phyloP scores from a whole-genome alignment of 2,113 vertebrate genomes.

The Colossoma macropomum region DNA sequence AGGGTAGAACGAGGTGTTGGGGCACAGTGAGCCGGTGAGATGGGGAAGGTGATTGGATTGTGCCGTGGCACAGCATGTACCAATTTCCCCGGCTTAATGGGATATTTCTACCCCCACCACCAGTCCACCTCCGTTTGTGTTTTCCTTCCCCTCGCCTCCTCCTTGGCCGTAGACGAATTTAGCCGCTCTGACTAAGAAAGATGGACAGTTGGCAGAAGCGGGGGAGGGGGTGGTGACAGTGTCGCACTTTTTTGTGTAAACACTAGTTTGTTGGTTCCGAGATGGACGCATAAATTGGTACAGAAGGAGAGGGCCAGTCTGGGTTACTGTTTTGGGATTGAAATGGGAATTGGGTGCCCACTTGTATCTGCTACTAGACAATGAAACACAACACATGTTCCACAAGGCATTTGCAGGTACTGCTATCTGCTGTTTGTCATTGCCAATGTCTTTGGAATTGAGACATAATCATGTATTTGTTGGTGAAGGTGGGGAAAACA shows the following conservation, averaged over 20 bases:
- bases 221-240: not conserved
- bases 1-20: slow-evolving; percentile 35
- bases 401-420: not conserved
- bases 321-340: not conserved
- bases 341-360: not conserved
- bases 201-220: slow-evolving; percentile 35
- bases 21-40: slow-evolving; percentile 45
- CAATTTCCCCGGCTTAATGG: slow-evolving; percentile 74
- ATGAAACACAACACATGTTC: not conserved
- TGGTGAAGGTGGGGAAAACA: not conserved
- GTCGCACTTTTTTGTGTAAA: slow-evolving; percentile 27
- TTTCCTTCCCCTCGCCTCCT: slow-evolving; percentile 33
- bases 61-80: slow-evolving; percentile 69
- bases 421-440: not conserved
- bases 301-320: not conserved
- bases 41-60: slow-evolving; percentile 65
- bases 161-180: slow-evolving; percentile 22
- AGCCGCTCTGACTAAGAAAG: slow-evolving; percentile 45
- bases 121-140: slow-evolving; percentile 18
- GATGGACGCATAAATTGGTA: not conserved
- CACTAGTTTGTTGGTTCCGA: not conserved
- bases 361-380: not conserved
- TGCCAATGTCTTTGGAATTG: not conserved
- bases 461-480: not conserved
- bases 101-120: slow-evolving; percentile 59